These are phyloP conservation scores for Volucella inanis DNA, from an alignment of 2,888 invertebrate genomes.

Conservation along the genomic window DNA sequence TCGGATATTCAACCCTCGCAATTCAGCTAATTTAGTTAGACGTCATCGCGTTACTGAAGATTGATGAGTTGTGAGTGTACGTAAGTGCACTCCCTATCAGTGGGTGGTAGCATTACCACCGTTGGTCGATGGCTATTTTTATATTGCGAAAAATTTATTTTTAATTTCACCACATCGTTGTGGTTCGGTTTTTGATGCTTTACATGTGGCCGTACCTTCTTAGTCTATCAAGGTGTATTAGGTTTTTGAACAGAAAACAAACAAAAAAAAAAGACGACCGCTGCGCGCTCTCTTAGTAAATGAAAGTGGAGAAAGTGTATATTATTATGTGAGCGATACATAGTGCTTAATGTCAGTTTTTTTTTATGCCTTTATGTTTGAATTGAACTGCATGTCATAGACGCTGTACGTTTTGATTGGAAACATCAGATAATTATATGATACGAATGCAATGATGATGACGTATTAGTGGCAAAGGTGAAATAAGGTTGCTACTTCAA, in stretches of 20 bases:
- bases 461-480: no score
- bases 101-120: not conserved
- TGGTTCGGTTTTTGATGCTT: not conserved
- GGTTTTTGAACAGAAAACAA: not conserved
- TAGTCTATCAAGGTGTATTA: not conserved
- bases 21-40: not conserved
- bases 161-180: not conserved
- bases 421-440: conserved; percentile 8
- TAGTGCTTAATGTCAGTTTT: not conserved
- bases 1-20: conserved; percentile 10
- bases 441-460: not conserved
- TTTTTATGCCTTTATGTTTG: not conserved
- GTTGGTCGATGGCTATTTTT: conserved; percentile 1
- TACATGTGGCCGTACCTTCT: not conserved
- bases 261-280: not conserved
- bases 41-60: not conserved
- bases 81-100: not conserved
- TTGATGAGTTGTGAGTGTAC: not conserved
- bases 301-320: conserved; percentile 40
- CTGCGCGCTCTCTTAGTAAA: not conserved
- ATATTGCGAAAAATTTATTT: conserved; percentile 7
- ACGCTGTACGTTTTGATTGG: conserved; percentile 4
- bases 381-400: not conserved
- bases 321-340: conserved; percentile 12
- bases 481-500: no score